Evolutionary conservation across 2,113 vertebrate species (phyloP).

Genomic region (Lethenteron reissneri): DNA sequence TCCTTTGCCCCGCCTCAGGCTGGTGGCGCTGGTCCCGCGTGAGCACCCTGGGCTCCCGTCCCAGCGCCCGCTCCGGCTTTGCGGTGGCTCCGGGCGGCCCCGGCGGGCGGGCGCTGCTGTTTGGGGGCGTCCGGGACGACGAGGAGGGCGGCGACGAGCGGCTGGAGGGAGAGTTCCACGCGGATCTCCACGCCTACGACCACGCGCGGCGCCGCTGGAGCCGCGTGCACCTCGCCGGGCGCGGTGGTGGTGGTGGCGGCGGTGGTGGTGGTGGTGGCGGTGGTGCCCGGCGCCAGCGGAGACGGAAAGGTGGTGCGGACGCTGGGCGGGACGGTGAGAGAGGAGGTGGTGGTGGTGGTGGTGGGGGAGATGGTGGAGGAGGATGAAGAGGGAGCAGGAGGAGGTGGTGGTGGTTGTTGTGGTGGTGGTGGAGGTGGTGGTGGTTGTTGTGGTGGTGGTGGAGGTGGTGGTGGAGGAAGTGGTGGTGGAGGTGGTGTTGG

Average conservation of each 20-base stretch:
- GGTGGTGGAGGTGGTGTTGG: too few relatives aligned
- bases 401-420: constrained; percentile 11
- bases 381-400: constrained; percentile 8
- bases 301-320: not conserved
- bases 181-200: constrained; percentile 59
- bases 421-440: too few relatives aligned
- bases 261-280: not conserved
- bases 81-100: constrained; percentile 32
- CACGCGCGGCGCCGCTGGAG: constrained; percentile 59
- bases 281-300: not conserved
- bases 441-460: too few relatives aligned
- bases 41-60: constrained; percentile 48
- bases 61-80: constrained; percentile 56
- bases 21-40: constrained; percentile 59
- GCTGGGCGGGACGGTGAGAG: not conserved
- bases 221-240: constrained; percentile 36
- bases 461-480: too few relatives aligned
- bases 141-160: constrained; percentile 53
- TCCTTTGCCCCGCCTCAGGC: constrained; percentile 19
- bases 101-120: constrained; percentile 41
- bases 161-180: constrained; percentile 68
- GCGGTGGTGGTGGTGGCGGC: not conserved
- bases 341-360: not conserved
- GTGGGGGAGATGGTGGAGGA: not conserved
- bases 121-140: constrained; percentile 72